Conservation (phyloP, 2,113 vertebrate species). For the Gambusia holbrooki region DNA sequence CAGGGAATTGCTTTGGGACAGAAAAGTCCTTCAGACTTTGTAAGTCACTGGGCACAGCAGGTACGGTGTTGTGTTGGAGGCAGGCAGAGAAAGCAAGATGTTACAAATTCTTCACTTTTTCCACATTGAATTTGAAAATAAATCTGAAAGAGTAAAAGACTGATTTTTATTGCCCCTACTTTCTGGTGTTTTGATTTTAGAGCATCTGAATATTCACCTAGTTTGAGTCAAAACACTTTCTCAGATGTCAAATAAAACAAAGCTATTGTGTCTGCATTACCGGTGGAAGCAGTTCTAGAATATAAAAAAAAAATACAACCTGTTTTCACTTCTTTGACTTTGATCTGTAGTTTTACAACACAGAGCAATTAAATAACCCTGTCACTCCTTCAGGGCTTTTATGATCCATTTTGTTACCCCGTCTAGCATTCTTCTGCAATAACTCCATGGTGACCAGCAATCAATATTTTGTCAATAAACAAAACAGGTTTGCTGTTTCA, state of each 20-base stretch:
- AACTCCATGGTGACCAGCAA: constrained; percentile 42
- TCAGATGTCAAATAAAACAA: background rate
- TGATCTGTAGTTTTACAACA: constrained; percentile 41
- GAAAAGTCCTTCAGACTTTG: constrained; percentile 50
- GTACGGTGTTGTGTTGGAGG: constrained; percentile 49
- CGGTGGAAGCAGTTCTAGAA: background rate
- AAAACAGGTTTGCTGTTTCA: constrained; percentile 6
- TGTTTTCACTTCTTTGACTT: constrained; percentile 53
- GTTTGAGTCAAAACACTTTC: constrained; percentile 5
- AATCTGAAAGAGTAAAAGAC: constrained; percentile 30
- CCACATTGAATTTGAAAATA: constrained; percentile 38
- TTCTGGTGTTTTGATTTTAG: constrained; percentile 15
- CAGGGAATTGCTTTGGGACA: constrained; percentile 51
- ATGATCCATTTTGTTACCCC: constrained; percentile 50
- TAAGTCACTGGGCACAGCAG: constrained; percentile 64
- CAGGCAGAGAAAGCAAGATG: constrained; percentile 34
- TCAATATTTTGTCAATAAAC: constrained; percentile 51
- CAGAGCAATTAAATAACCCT: constrained; percentile 28
- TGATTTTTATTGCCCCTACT: background rate
- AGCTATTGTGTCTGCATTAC: background rate
- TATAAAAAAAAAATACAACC: background rate
- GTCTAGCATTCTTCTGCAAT: constrained; percentile 38
- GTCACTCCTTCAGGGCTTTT: constrained; percentile 30
- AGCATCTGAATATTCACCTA: background rate
- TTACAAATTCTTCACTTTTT: constrained; percentile 48